Percentiles rank a stretch among this genome's conserved stretches.
phyloP scores from a whole-genome alignment of 37 sponge, comb jelly and placozoan genomes.

The Chondrosia reniformis region DNA sequence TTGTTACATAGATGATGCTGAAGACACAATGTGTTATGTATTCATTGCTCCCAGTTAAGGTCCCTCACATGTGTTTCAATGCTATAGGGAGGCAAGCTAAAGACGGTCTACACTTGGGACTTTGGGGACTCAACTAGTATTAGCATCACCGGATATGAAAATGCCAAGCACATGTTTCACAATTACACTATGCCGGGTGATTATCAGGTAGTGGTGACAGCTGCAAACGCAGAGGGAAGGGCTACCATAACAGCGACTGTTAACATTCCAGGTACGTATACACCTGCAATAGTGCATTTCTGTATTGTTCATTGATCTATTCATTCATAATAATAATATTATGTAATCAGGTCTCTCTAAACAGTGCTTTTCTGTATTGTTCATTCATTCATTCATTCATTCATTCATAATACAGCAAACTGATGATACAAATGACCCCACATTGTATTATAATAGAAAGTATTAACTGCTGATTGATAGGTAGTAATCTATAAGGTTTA shows the following conservation, averaged over 20 bases:
- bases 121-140: not conserved
- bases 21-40: not conserved
- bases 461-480: too few relatives aligned
- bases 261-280: not conserved
- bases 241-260: not conserved
- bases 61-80: not conserved
- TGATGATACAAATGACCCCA: too few relatives aligned
- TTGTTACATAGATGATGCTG: not conserved
- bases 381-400: too few relatives aligned
- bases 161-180: not conserved
- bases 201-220: constrained; percentile 8
- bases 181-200: constrained; percentile 4
- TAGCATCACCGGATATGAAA: not conserved
- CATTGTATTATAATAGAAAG: too few relatives aligned
- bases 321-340: not conserved
- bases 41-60: not conserved
- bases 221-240: not conserved
- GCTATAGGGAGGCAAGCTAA: not conserved
- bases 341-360: not conserved
- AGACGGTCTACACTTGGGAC: constrained; percentile 17
- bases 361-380: not conserved
- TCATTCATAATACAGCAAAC: too few relatives aligned
- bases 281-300: not conserved
- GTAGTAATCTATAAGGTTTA: too few relatives aligned
- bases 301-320: not conserved